Conservation (phyloP, 92 coral and sea anemone species). For the Epizoanthus rinbou region DNA sequence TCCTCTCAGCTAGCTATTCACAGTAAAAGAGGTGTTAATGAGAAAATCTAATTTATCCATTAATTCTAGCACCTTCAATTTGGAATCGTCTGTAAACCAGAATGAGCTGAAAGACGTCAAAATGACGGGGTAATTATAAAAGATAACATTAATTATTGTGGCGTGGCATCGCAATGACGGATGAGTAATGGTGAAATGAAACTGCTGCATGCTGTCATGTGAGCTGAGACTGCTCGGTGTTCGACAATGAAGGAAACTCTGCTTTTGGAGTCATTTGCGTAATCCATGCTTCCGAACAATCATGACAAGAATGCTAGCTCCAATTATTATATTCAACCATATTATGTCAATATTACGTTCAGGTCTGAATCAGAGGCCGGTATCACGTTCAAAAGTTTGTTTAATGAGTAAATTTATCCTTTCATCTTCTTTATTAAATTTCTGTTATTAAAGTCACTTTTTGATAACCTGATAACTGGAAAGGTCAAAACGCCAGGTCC, state of each 20-base stretch:
- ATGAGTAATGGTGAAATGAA: not conserved
- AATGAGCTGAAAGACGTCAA: not conserved
- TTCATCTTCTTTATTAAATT: slow-evolving; percentile 27
- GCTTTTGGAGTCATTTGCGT: not conserved
- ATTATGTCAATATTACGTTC: too few species aligned
- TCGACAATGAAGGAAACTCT: not conserved
- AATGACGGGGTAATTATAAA: slow-evolving; percentile 28
- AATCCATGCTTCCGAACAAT: not conserved
- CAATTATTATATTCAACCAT: too few species aligned
- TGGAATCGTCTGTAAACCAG: too few species aligned
- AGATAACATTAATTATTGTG: slow-evolving; percentile 36
- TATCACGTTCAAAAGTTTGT: slow-evolving; percentile 14
- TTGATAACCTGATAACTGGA: not conserved
- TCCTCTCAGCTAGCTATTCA: too few species aligned
- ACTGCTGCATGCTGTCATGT: not conserved
- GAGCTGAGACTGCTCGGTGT: too few species aligned
- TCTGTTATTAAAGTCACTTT: slow-evolving; percentile 27
- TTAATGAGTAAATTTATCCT: slow-evolving; percentile 25
- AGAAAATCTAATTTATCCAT: too few species aligned
- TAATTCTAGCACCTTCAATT: too few species aligned
- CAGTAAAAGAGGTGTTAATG: too few species aligned
- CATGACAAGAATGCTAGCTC: too few species aligned
- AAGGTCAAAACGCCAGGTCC: too few species aligned
- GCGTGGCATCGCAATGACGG: slow-evolving; percentile 17
- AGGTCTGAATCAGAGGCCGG: not conserved